These are phyloP conservation scores for Notothenia rossii DNA, from an alignment of 2,113 vertebrate genomes.

Conservation along the genomic window DNA sequence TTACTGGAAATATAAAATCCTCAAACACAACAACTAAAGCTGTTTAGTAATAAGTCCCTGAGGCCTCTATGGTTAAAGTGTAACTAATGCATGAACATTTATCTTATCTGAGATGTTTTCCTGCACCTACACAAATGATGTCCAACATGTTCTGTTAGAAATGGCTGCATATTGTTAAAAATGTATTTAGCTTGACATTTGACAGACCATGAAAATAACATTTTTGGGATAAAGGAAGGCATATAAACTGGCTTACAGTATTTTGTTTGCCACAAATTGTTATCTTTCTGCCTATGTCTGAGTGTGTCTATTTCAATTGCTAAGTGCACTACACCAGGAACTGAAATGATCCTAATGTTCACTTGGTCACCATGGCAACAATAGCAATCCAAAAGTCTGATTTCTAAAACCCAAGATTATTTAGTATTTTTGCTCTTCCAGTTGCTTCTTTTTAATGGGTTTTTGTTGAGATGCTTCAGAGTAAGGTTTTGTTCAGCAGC, in stretches of 20 bases:
- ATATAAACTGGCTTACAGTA: no score
- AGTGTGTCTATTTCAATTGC: not conserved
- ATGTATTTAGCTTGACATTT: not conserved
- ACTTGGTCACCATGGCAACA: slow-evolving; percentile 8
- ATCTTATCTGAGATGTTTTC: slow-evolving; percentile 13
- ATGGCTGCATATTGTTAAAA: not conserved
- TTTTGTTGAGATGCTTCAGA: no score
- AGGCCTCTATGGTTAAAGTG: not conserved
- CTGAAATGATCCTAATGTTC: not conserved
- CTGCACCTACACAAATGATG: slow-evolving; percentile 20
- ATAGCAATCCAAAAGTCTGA: not conserved
- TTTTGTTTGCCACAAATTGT: not conserved
- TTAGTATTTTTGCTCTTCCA: no score
- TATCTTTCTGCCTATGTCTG: not conserved
- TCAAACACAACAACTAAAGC: slow-evolving; percentile 4
- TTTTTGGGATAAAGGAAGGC: no score
- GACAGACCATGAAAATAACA: not conserved
- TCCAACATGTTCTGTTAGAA: slow-evolving; percentile 9
- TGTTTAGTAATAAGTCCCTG: slow-evolving; percentile 25
- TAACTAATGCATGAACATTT: not conserved
- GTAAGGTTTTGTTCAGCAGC: no score
- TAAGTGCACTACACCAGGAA: not conserved
- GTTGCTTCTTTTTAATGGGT: no score
- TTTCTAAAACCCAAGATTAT: not conserved
- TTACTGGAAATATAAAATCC: not conserved